Evolutionary conservation across 2,113 vertebrate species (phyloP).

Genomic region (Oceanites oceanicus): DNA sequence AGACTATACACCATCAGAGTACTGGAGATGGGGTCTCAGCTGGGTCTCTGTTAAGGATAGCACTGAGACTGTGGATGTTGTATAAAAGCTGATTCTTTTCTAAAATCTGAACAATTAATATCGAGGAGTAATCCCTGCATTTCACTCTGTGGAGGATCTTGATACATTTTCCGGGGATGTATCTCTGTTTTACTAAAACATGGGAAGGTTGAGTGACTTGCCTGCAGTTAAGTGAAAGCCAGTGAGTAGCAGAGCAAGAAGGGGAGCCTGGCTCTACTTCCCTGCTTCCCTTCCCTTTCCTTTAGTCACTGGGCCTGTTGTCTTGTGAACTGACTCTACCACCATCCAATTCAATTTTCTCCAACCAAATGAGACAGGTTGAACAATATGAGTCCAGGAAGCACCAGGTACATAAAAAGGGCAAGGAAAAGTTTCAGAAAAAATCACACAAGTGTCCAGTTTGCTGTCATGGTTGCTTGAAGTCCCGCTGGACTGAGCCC

Average conservation of each 20-base stretch:
- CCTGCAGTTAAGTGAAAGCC: neutral
- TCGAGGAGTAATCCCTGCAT: fast-evolving
- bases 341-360: neutral
- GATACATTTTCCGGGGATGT: neutral
- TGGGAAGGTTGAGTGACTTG: neutral
- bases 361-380: neutral
- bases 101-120: neutral
- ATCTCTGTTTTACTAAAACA: neutral
- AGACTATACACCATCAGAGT: neutral
- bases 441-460: neutral
- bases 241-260: neutral
- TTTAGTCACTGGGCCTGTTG: neutral
- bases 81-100: neutral
- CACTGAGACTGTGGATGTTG: neutral
- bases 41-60: neutral
- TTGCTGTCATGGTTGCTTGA: neutral
- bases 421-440: neutral
- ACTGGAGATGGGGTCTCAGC: neutral
- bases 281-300: neutral
- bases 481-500: neutral
- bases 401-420: neutral
- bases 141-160: neutral
- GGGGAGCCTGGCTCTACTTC: neutral
- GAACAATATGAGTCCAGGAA: neutral
- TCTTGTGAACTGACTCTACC: neutral